These are phyloP conservation scores for Operophtera brumata DNA, from an alignment of 2,888 invertebrate species.

Conservation along the genomic window DNA sequence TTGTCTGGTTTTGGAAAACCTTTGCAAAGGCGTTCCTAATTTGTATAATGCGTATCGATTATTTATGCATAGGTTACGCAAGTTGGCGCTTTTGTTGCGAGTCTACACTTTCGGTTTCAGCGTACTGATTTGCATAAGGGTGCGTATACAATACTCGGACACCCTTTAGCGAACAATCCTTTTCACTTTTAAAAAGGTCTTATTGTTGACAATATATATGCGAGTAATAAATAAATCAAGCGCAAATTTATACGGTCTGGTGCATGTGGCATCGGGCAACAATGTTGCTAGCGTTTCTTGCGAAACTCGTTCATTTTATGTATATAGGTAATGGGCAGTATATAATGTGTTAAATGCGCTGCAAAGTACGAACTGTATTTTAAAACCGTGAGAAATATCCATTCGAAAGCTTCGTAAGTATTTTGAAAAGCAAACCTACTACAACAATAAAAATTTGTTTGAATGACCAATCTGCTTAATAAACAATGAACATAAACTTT, in stretches of 20 bases:
- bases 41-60: conserved; percentile 74
- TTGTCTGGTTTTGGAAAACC: conserved; percentile 51
- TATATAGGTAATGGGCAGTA: conserved; percentile 43
- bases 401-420: background rate
- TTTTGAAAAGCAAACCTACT: conserved; percentile 2
- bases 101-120: conserved; percentile 76
- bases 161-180: conserved; percentile 68
- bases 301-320: conserved; percentile 37
- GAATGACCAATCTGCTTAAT: conserved; percentile 60
- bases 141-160: conserved; percentile 59
- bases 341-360: conserved; percentile 40
- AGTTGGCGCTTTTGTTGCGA: conserved; percentile 55
- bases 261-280: conserved; percentile 56
- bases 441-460: conserved; percentile 35
- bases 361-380: conserved; percentile 26
- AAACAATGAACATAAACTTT: conserved; percentile 70
- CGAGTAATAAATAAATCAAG: conserved; percentile 77
- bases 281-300: conserved; percentile 57
- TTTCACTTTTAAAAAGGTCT: conserved; percentile 74
- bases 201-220: conserved; percentile 76
- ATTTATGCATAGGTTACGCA: conserved; percentile 75
- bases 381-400: conserved; percentile 45
- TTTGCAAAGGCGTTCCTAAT: conserved; percentile 60
- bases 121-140: conserved; percentile 77
- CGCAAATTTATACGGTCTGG: conserved; percentile 67